phyloP scores from a whole-genome alignment of 2,113 vertebrate species.

The Callocephalon fimbriatum region DNA sequence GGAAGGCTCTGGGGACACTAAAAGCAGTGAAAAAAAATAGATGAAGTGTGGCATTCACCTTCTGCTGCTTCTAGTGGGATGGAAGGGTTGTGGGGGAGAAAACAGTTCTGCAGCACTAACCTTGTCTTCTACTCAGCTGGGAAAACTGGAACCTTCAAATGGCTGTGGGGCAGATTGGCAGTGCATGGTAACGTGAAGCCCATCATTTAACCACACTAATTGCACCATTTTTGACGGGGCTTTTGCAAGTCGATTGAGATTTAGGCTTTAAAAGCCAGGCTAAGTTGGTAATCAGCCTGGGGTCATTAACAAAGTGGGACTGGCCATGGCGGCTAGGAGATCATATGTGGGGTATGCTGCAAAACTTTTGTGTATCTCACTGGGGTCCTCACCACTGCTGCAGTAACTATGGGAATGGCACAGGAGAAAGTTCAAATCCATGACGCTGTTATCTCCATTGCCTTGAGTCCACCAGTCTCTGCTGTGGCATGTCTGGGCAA shows the following conservation, averaged over 20 bases:
- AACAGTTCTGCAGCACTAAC: neutral
- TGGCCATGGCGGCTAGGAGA: neutral
- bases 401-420: neutral
- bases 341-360: rapidly evolving
- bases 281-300: neutral
- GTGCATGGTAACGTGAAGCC: neutral
- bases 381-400: neutral
- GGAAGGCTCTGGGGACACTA: neutral
- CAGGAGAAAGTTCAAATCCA: neutral
- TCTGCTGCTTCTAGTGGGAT: neutral
- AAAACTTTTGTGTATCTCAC: neutral
- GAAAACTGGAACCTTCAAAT: neutral
- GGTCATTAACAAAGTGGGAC: too few species aligned
- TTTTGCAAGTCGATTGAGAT: neutral
- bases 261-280: neutral
- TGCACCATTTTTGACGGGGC: neutral
- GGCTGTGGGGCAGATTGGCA: rapidly evolving
- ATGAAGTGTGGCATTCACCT: neutral
- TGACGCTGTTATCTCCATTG: rapidly evolving
- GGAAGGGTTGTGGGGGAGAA: neutral
- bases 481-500: neutral
- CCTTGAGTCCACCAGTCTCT: neutral
- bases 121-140: neutral
- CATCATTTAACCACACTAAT: neutral
- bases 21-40: neutral